Evolutionary conservation across 2,113 vertebrate genomes (phyloP).

Genomic region (Penelope pileata): DNA sequence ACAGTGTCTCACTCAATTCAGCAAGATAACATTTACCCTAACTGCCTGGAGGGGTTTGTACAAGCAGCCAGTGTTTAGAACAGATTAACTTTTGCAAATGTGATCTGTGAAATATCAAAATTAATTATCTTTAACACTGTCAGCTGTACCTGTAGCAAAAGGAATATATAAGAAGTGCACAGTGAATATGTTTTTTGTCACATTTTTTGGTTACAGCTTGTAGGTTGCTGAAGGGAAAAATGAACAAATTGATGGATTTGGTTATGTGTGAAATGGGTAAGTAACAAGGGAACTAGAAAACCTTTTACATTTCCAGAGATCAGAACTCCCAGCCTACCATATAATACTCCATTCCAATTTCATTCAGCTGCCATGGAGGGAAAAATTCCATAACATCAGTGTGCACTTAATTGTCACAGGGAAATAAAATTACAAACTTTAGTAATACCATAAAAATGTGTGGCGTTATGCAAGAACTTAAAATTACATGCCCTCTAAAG

Average conservation of each 20-base stretch:
- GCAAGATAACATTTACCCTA: neutral
- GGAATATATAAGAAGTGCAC: neutral
- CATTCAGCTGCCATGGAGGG: conserved; percentile 67
- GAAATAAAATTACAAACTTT: conserved; percentile 81
- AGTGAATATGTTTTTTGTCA: conserved; percentile 53
- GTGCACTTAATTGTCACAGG: conserved; percentile 77
- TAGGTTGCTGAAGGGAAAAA: conserved; percentile 69
- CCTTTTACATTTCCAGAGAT: conserved; percentile 69
- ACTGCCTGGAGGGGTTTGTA: accelerated
- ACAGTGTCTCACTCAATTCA: neutral
- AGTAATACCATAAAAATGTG: conserved; percentile 78
- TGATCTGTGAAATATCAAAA: conserved; percentile 39
- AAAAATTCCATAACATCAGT: conserved; percentile 73
- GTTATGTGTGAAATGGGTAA: conserved; percentile 75
- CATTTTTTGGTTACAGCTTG: conserved; percentile 66
- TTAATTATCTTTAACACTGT: conserved; percentile 41
- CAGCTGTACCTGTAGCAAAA: conserved; percentile 49
- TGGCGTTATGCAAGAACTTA: conserved; percentile 76
- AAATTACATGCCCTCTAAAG: conserved; percentile 76
- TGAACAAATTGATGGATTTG: conserved; percentile 66
- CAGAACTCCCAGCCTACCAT: conserved; percentile 59
- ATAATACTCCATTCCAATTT: conserved; percentile 66
- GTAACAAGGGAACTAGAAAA: conserved; percentile 71
- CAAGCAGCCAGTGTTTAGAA: neutral
- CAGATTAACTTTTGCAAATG: conserved; percentile 16